phyloP scores from a whole-genome alignment of 2,797 vertebrate genomes.

The Fistularia commersonii region DNA sequence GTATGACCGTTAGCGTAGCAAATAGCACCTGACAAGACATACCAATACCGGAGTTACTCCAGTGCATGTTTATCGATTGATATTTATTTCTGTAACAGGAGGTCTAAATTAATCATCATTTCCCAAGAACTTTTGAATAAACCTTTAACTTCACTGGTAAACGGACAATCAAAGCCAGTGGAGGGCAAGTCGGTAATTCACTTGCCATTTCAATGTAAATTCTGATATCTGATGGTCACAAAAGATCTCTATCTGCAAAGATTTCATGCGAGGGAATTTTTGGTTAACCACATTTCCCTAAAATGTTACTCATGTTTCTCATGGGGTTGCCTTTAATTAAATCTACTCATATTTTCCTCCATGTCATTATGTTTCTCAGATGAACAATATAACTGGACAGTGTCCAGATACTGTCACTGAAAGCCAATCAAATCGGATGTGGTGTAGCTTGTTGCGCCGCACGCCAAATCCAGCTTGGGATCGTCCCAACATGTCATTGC shows the following conservation, averaged over 20 bases:
- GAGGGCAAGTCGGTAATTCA: constrained; percentile 17
- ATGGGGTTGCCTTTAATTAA: constrained; percentile 49
- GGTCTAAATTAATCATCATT: too few relatives aligned
- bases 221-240: constrained; percentile 23
- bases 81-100: too few relatives aligned
- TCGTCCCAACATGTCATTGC: constrained; percentile 17
- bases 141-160: constrained; percentile 7
- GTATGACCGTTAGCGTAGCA: too few relatives aligned
- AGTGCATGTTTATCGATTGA: too few relatives aligned
- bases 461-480: constrained; percentile 24
- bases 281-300: constrained; percentile 33
- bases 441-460: constrained; percentile 22
- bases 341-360: constrained; percentile 42
- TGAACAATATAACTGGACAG: constrained; percentile 45
- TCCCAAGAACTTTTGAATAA: not conserved
- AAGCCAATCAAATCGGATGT: constrained; percentile 40
- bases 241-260: constrained; percentile 1
- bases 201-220: constrained; percentile 28
- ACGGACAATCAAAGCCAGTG: constrained; percentile 2
- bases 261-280: constrained; percentile 22
- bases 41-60: too few relatives aligned
- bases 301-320: constrained; percentile 25
- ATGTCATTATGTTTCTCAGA: constrained; percentile 40
- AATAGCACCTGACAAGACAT: too few relatives aligned
- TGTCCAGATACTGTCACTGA: constrained; percentile 42